These are phyloP conservation scores for Crocallis elinguaria DNA, from an alignment of 2,888 invertebrate genomes.

Conservation along the genomic window DNA sequence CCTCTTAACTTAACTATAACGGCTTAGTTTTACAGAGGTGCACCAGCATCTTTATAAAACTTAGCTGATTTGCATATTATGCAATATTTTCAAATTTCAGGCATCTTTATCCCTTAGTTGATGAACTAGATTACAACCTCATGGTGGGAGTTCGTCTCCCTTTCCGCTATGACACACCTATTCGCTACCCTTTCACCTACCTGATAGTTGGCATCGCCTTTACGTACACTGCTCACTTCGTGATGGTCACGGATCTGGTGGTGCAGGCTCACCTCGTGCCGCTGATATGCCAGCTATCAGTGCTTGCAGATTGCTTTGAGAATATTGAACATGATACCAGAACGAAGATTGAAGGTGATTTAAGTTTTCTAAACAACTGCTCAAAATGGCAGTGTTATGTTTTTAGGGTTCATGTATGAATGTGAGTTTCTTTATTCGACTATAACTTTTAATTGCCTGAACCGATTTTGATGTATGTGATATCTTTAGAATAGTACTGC, in stretches of 20 bases:
- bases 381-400: too few species aligned
- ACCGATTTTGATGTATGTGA: too few species aligned
- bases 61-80: neutral
- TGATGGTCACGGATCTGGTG: conserved; percentile 64
- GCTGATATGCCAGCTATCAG: conserved; percentile 62
- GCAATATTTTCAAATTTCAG: conserved; percentile 44
- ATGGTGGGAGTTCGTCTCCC: conserved; percentile 58
- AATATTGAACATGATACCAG: conserved; percentile 60
- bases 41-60: too few species aligned
- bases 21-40: too few species aligned
- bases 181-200: conserved; percentile 53
- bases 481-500: too few species aligned
- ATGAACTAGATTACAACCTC: conserved; percentile 67
- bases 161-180: conserved; percentile 47
- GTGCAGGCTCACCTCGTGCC: conserved; percentile 67
- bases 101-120: conserved; percentile 63
- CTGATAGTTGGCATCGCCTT: conserved; percentile 50
- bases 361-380: too few species aligned
- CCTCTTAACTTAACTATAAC: too few species aligned
- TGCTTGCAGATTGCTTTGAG: conserved; percentile 65
- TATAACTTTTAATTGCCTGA: too few species aligned
- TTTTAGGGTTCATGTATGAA: too few species aligned
- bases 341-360: conserved; percentile 47
- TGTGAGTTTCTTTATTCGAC: too few species aligned
- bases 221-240: conserved; percentile 56